Conservation (phyloP, 2,888 invertebrate genomes). For the Macrophya alboannulata region DNA sequence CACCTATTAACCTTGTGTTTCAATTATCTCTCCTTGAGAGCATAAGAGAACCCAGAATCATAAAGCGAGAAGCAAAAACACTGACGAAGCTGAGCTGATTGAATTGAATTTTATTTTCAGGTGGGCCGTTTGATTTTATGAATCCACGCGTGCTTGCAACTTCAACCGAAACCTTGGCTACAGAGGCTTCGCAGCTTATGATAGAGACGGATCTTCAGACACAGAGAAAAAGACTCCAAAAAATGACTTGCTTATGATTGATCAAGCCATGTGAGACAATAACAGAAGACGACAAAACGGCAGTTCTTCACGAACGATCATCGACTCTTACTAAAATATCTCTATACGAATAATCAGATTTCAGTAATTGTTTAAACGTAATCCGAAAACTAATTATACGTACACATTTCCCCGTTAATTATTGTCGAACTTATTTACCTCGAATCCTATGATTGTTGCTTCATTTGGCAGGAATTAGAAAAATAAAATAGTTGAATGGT, state of each 20-base stretch:
- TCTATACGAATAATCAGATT: neutral
- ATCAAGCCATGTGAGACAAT: neutral
- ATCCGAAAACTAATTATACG: neutral
- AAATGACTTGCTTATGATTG: conserved; percentile 55
- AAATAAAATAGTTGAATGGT: neutral
- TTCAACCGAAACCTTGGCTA: conserved; percentile 80
- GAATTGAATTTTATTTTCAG: conserved; percentile 64
- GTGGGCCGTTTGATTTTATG: conserved; percentile 82
- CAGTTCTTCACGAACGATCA: neutral
- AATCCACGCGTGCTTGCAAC: conserved; percentile 82
- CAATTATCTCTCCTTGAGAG: neutral
- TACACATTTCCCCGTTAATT: neutral
- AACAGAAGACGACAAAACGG: neutral
- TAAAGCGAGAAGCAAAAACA: neutral
- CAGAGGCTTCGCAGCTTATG: conserved; percentile 80
- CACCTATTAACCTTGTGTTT: neutral
- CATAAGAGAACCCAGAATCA: neutral
- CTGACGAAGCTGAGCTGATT: neutral
- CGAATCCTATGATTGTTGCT: neutral
- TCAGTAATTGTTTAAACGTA: neutral
- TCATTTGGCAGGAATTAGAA: neutral
- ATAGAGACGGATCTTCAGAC: conserved; percentile 80
- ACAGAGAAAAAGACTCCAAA: conserved; percentile 68
- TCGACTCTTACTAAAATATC: neutral
- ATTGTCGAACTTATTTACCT: too few relatives aligned